These are phyloP conservation scores for Syrphus vitripennis DNA, from an alignment of 2,888 invertebrate genomes.

Conservation along the genomic window DNA sequence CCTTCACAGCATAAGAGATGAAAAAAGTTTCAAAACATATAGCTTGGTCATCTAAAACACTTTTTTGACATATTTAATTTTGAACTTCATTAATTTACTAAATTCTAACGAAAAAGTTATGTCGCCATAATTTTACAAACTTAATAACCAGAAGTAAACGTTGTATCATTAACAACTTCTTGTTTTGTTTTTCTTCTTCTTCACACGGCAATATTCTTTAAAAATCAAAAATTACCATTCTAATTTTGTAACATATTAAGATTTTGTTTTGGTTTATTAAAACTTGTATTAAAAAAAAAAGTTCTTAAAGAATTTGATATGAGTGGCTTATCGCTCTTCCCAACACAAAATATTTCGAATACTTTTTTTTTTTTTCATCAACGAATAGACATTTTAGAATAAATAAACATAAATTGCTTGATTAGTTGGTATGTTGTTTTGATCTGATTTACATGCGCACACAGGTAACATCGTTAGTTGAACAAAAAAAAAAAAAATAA, in stretches of 20 bases:
- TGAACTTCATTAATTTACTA: too few relatives aligned
- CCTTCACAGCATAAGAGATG: too few relatives aligned
- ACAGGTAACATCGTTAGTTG: background rate
- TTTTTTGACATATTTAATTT: too few relatives aligned
- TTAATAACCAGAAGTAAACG: too few relatives aligned
- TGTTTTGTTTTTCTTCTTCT: background rate
- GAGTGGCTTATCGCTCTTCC: background rate
- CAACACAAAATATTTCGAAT: background rate
- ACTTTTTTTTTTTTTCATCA: background rate
- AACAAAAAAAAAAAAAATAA: background rate
- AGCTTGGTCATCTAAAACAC: too few relatives aligned
- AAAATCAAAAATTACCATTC: too few relatives aligned
- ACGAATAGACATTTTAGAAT: background rate
- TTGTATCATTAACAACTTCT: background rate
- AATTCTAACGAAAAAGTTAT: too few relatives aligned
- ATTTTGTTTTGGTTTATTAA: background rate
- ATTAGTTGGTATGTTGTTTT: background rate
- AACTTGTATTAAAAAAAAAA: background rate
- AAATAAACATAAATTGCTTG: slow-evolving; percentile 7
- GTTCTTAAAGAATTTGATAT: background rate
- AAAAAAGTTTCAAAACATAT: too few relatives aligned
- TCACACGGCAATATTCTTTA: too few relatives aligned
- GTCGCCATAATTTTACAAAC: background rate
- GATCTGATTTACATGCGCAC: slow-evolving; percentile 26
- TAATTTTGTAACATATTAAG: background rate